A percentile compares a stretch with the other conserved stretches of the same genome.
Evolutionary conservation across 2,113 vertebrate species (phyloP).

Genomic region (Nannobrachium achirus): DNA sequence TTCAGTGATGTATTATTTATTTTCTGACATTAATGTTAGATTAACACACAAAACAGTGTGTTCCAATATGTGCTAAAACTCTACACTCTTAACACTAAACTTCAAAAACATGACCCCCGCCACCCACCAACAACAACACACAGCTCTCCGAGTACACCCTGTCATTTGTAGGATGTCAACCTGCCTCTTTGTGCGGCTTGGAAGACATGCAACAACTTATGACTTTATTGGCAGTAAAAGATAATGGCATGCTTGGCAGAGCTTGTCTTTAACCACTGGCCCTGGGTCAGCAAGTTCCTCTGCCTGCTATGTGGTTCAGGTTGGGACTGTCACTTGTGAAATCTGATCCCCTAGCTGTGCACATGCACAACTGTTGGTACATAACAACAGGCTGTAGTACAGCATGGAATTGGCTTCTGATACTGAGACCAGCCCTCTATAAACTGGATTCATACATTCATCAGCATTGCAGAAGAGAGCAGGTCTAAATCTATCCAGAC

Average conservation of each 20-base stretch:
- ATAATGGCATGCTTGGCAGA: conserved; percentile 61
- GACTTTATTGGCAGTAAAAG: conserved; percentile 71
- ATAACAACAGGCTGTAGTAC: background rate
- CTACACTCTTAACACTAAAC: conserved; percentile 19
- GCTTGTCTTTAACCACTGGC: conserved; percentile 36
- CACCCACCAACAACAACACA: conserved; percentile 43
- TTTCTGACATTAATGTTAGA: too few species aligned
- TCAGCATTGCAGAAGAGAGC: background rate
- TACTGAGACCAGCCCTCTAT: background rate
- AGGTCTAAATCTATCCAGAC: conserved; percentile 12
- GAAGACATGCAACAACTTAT: conserved; percentile 47
- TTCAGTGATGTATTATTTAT: too few species aligned
- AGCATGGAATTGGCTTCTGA: background rate
- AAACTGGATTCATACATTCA: conserved; percentile 1
- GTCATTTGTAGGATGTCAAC: conserved; percentile 54
- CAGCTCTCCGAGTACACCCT: conserved; percentile 50
- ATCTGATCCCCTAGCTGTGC: conserved; percentile 29
- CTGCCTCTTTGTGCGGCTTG: conserved; percentile 42
- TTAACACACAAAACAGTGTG: too few species aligned
- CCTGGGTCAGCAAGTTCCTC: conserved; percentile 52
- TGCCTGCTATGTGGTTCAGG: conserved; percentile 27
- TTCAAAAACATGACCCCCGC: conserved; percentile 53
- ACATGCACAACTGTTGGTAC: conserved; percentile 9
- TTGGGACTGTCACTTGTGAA: conserved; percentile 21
- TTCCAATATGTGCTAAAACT: too few species aligned